Evolutionary conservation across 2,888 invertebrate genomes (phyloP), one percentile per base, ranked within the genome.

Genomic region (Cataglyphis altisquamis): DNA sequence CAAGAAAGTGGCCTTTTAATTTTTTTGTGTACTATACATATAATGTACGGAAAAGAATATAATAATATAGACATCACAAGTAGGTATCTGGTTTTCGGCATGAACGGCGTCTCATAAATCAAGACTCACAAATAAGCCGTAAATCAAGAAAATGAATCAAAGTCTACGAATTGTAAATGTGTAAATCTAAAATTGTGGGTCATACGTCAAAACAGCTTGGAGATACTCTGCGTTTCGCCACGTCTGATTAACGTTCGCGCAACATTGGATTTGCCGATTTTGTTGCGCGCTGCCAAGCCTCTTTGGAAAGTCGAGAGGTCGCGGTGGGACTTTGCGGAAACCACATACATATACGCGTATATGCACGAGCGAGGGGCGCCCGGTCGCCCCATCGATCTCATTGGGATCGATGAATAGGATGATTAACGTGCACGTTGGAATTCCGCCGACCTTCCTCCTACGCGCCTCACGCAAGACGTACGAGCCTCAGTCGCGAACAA

Each of bases 341-440:
- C 74, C 75, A 60, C 48, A 64, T 70, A 66, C 18, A 25, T n/a
- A n/a, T 52, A 9, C 15, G 18, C 6, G 5, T 45, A 48, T 3
- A 18, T 5, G 8, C 15, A 29, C 29, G 12, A 8, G 1, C 15
- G 25, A 72, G n/a, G 29, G 86, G 80, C 84, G 67, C 66, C 80
- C 45, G 60, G 77, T 83, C 75, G 82, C 75, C 52, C n/a, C 85
- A 84, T 90, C 87, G 86, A 90, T 87, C 87, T 87, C 86, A 63
- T 55, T 67, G 41, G 80, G 85, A 88, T 90, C 89, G 86, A 90
- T 88, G 90, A 89, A 89, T 86, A 84, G 86, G 74, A 89, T 89
- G 90, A 90, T 90, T 90, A 90, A 90, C 87, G 89, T 83, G 67
- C 84, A 52, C 82, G 78, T 36, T 82, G 72, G 84, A 82, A 78